Percentiles rank a stretch among this genome's conserved stretches.
These are phyloP conservation scores for Spea hammondii DNA, from an alignment of 2,797 vertebrate genomes.

Conservation along the genomic window DNA sequence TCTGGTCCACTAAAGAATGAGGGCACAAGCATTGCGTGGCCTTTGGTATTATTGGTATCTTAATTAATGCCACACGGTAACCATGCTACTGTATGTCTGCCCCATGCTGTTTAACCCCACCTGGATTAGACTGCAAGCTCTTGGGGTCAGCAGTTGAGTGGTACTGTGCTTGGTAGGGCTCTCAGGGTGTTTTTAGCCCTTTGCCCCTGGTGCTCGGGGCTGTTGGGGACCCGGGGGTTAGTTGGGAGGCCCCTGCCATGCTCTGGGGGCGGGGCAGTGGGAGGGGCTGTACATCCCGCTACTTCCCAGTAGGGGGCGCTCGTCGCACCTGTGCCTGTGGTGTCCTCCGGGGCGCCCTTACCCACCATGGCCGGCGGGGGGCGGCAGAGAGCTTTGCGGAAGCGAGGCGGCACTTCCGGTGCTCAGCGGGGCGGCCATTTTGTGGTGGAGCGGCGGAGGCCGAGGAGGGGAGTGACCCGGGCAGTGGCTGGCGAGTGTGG, in stretches of 20 bases:
- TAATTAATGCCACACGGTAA: too few species aligned
- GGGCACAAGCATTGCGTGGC: too few species aligned
- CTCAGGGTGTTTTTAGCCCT: not conserved
- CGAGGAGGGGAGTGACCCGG: constrained; percentile 41
- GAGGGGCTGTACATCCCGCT: not conserved
- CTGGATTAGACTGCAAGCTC: not conserved
- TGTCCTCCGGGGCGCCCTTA: not conserved
- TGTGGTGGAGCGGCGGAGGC: constrained; percentile 61
- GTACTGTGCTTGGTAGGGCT: not conserved
- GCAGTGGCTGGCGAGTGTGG: constrained; percentile 10
- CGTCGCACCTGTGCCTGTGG: not conserved
- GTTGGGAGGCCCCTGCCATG: too few species aligned
- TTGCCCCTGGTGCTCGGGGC: not conserved
- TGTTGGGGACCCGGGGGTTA: not conserved
- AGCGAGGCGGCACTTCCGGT: constrained; percentile 60
- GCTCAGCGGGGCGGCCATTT: constrained; percentile 71
- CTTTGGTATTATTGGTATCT: too few species aligned
- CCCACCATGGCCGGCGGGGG: constrained; percentile 29
- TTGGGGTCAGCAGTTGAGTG: not conserved
- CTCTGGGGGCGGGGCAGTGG: not conserved
- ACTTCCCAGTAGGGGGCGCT: constrained; percentile 31
- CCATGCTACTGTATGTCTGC: too few species aligned
- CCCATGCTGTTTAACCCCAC: not conserved
- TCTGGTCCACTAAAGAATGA: too few species aligned
- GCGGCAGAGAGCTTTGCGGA: constrained; percentile 62